These are phyloP conservation scores for Chaetodon trifasciatus DNA, from an alignment of 2,797 vertebrate genomes.

Conservation along the genomic window DNA sequence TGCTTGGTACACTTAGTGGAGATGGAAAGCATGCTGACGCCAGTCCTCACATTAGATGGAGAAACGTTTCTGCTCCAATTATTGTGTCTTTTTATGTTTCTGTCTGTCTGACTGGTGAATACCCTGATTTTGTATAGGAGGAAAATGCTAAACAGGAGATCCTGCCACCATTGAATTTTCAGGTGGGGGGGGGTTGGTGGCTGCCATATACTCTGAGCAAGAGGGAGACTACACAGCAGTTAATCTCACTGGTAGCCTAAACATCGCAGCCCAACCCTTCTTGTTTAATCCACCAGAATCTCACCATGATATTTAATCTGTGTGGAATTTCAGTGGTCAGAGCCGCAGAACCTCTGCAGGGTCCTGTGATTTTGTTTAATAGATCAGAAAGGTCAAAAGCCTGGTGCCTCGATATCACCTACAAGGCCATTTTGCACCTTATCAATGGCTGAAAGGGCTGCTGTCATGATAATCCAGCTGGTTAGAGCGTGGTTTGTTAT, in stretches of 20 bases:
- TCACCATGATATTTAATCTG: slow-evolving; percentile 75
- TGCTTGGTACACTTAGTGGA: slow-evolving; percentile 25
- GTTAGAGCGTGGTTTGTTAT: slow-evolving; percentile 71
- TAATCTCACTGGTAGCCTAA: slow-evolving; percentile 84
- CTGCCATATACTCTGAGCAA: slow-evolving; percentile 12
- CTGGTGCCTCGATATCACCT: slow-evolving; percentile 79
- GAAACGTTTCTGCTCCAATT: slow-evolving; percentile 17
- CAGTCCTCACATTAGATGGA: slow-evolving; percentile 45
- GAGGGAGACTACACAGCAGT: slow-evolving; percentile 69
- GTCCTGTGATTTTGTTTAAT: slow-evolving; percentile 59
- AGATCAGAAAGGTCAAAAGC: slow-evolving; percentile 75
- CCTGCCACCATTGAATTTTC: slow-evolving; percentile 7
- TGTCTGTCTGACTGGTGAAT: slow-evolving; percentile 3
- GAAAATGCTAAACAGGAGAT: neutral
- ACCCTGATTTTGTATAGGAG: neutral
- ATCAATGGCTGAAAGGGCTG: slow-evolving; percentile 73
- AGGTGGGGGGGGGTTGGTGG: slow-evolving; percentile 23
- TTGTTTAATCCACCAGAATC: slow-evolving; percentile 75
- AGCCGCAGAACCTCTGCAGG: slow-evolving; percentile 40
- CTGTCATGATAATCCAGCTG: slow-evolving; percentile 76
- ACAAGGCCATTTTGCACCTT: slow-evolving; percentile 62
- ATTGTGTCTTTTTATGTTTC: neutral
- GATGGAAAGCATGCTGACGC: slow-evolving; percentile 44
- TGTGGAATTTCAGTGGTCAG: slow-evolving; percentile 62
- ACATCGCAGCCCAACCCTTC: slow-evolving; percentile 69